These are phyloP conservation scores for Pseudolycoriella hygida DNA, from an alignment of 2,888 invertebrate genomes.

Conservation along the genomic window DNA sequence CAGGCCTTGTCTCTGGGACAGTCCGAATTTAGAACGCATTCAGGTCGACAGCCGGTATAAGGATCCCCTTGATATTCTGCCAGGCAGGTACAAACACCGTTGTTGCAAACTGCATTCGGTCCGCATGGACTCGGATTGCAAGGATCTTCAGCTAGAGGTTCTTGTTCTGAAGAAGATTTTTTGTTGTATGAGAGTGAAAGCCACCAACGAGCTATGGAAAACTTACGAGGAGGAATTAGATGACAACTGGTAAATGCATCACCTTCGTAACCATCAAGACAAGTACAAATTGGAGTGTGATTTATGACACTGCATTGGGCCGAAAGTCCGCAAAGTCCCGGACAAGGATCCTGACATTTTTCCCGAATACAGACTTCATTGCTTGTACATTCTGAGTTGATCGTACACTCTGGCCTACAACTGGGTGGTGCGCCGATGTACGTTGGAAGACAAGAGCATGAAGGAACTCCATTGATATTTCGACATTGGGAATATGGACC, in stretches of 20 bases:
- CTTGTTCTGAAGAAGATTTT: conserved; percentile 13
- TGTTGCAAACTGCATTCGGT: conserved; percentile 47
- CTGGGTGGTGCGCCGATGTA: conserved; percentile 54
- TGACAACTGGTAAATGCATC: conserved; percentile 34
- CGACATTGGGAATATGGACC: conserved; percentile 47
- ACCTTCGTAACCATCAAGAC: conserved; percentile 37
- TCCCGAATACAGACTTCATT: conserved; percentile 54
- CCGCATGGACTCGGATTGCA: conserved; percentile 58
- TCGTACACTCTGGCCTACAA: conserved; percentile 54
- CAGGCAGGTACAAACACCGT: conserved; percentile 49
- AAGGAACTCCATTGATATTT: conserved; percentile 38
- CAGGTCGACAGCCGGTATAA: conserved; percentile 47
- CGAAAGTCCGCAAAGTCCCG: conserved; percentile 48
- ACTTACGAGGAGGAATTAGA: conserved; percentile 19
- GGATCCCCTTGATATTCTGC: conserved; percentile 51
- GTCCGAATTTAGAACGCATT: conserved; percentile 50
- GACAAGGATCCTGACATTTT: conserved; percentile 55
- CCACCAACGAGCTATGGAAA: too few relatives aligned
- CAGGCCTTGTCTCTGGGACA: conserved; percentile 49
- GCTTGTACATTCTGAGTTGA: conserved; percentile 52
- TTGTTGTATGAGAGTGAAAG: too few relatives aligned
- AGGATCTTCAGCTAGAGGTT: conserved; percentile 28
- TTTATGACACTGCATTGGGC: conserved; percentile 46
- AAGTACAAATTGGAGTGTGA: conserved; percentile 51
- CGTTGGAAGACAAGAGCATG: conserved; percentile 45